Conservation (phyloP, 1,140 invertebrate species). For the Leptopilina clavipes region DNA sequence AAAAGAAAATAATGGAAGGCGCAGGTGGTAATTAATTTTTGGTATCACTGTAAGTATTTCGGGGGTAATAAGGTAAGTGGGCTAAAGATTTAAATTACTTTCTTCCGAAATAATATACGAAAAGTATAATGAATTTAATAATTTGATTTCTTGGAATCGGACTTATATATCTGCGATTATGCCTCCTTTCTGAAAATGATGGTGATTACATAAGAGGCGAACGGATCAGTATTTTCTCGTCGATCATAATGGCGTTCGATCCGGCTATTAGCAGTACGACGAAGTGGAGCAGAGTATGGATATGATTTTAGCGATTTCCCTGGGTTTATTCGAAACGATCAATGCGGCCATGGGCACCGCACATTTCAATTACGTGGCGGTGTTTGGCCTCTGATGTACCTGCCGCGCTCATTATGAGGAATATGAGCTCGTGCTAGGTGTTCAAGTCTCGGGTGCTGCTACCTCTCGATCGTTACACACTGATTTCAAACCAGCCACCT, state of each 20-base stretch:
- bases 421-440: constrained; percentile 67
- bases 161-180: too few species aligned
- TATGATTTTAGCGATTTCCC: constrained; percentile 59
- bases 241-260: constrained; percentile 55
- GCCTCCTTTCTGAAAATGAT: constrained; percentile 43
- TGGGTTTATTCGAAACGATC: constrained; percentile 45
- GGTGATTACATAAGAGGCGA: constrained; percentile 59
- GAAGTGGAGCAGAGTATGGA: constrained; percentile 40
- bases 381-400: constrained; percentile 64
- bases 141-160: constrained; percentile 37
- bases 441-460: constrained; percentile 48
- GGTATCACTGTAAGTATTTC: background rate
- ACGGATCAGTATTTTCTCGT: constrained; percentile 53
- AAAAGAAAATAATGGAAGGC: too few species aligned
- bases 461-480: constrained; percentile 50
- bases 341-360: constrained; percentile 41
- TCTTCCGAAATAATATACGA: too few species aligned
- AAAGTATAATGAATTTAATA: too few species aligned
- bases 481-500: constrained; percentile 51
- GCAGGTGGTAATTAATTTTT: too few species aligned
- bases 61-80: background rate
- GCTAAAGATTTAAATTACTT: background rate
- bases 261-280: constrained; percentile 53
- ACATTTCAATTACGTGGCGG: constrained; percentile 68
- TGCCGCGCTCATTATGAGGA: constrained; percentile 66